Base-by-base conservation (phyloP, 2,888 invertebrate genomes). In the Aradus depressus region DNA sequence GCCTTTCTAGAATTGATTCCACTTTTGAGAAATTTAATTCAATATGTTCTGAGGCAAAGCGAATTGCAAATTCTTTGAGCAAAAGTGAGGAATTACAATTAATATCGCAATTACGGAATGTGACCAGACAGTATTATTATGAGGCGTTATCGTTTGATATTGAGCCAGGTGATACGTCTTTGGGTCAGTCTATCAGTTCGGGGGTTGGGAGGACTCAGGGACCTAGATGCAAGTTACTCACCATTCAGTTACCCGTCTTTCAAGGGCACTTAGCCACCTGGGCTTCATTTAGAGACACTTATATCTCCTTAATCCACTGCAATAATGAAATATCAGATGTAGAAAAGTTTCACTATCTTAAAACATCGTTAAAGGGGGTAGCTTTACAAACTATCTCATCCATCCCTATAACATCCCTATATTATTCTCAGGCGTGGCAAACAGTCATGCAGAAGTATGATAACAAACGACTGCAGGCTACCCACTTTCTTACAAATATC, bases 381-480 rank as follows among this genome's bases (percentile, higher is more conserved):
- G 43, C 43, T 6, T 23, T 43, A 18, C 43, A 43, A 25, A 5
- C 25, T 6, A 43, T 43, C 6, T 8, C 43, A 14, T 21, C 18
- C 14, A 43, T 43, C 18, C 25, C 43, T 14, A n/a, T 43, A 25
- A 22, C 23, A 2, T 23, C 23, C n/a, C 25, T 25, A 16, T 14
- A 22, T n/a, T 43, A 43, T 26, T 10, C 22, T 23, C 43, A 43
- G 18, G 43, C 43, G 10, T 43, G 43, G 43, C 14, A 43, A 22
- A 14, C 23, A 3, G 14, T 43, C 3, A 14, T 12, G 4, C 8
- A 26, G n/a, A 43, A 43, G 26, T 43, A 14, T 26, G 43, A 43
- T 23, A 43, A 43, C 18, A 22, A 19, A 10, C 22, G 25, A 1
- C 10, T 43, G 16, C 25, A 23, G 22, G 43, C 43, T 3, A 43